Base-by-base conservation (phyloP, 1,140 invertebrate genomes). In the Penaeus japonicus region DNA sequence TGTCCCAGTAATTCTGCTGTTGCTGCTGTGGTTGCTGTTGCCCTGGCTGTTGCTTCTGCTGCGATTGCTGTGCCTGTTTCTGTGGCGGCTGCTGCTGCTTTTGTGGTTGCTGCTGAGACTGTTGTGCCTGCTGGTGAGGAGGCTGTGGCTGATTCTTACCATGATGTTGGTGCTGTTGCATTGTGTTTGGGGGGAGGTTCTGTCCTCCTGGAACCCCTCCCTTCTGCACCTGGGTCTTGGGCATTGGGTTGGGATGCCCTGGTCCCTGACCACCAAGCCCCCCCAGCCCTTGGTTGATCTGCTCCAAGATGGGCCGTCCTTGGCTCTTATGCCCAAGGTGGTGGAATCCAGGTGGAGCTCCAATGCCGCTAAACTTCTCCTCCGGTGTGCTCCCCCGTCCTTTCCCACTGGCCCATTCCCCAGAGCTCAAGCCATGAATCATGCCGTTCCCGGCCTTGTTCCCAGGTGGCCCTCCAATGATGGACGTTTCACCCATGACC, bases 1-100 rank as follows among this genome's bases (percentile, higher is more conserved):
- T 80, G 20, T 55, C 65, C 78, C 86, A 82, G 27, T 87, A 78
- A 22, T 59, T 78, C 15, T 54, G 54, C 53, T 57, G 73, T 18
- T 59, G 53, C 39, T 24, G 18, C 35, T 54, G 22, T 32, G 79
- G 79, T 39, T 87, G 78, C 15, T 24, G 65, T 18, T 73, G 86
- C 30, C 75, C 24, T n/a, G 53, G 22, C 55, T 70, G 55, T 78
- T 81, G 55, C 35, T 65, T 35, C 35, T 87, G 75, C 75, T 78
- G 84, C 24, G 55, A n/a, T 30, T 59, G 30, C 24, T 78, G 53
- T 17, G 27, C 5, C 27, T 32, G 39, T 35, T 24, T 54, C 22
- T 39, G 18, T 80, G 79, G 57, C 27, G 35, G 77, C 30, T 78
- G 77, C 20, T n/a, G 30, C n/a, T 70, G 30, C 30, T 47, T 47